Base-by-base conservation (phyloP, 2,888 invertebrate species). In the Synanthedon myopaeformis region DNA sequence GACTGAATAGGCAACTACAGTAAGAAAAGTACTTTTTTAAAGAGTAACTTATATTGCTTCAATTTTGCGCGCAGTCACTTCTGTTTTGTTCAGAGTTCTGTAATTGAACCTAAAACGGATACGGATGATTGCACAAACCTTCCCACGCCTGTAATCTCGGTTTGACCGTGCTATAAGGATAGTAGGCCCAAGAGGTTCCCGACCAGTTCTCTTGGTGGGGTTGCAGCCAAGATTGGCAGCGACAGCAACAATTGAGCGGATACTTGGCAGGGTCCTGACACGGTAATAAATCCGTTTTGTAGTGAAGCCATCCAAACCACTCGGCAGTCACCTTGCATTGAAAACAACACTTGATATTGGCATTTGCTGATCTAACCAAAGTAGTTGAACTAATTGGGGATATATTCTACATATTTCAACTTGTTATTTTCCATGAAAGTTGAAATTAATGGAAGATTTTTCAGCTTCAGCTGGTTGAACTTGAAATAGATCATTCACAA, bases 271-370 rank as follows among this genome's bases (percentile, higher is more conserved):
- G 57, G 58, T 86, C 82, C 51, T 79, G 70, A 51, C 57, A 58
- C 1, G 85, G 86, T 1, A 78, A 57, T 1, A 62, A 62, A 57
- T 88, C 89, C 1, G 91, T 91, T 79, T 97, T 97, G 80, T 99
- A 95, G 79, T 98, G 98, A 68, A 99, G 88, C 99, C 99, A 99
- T 41, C 97, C 96, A 74, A 76, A 97, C 99, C 99, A 99, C 75
- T 98, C 97, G 0, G 98, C 90, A 0, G 98, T 93, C 50, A 99
- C 91, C 90, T 97, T 35, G 35, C 10, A 35, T 10, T 35, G 35
- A 35, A 35, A 2, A 10, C 35, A 35, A 35, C 35, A n/a, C 14
- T 28, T 4, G 5, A 23, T 19, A n/a, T 35, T 49, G 41, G n/a
- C 17, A 35, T 49, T 23, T 5, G 5, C 23, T 23, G 5, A 23